Evolutionary conservation across 1,140 invertebrate species (phyloP), one percentile per base, ranked within the genome.

Genomic region (Cepaea nemoralis): DNA sequence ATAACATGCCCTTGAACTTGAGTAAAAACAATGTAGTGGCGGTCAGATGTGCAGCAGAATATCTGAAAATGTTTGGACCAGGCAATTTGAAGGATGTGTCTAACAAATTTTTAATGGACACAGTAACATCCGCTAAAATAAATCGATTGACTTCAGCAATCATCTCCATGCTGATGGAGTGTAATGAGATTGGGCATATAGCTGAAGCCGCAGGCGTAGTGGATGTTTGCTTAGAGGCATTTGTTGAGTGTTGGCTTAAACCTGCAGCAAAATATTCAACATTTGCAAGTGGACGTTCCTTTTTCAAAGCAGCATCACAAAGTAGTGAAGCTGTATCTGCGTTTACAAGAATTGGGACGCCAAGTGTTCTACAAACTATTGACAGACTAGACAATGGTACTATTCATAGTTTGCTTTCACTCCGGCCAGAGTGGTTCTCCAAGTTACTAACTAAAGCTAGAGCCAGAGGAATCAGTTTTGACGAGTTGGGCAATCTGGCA

Each of bases 1-100:
- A 91, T 85, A 90, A 89, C 81, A 88, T 90, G 87, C 83, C 85
- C 48, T 71, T 90, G n/a, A 84, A 88, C 35, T 78, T 91, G 0
- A 88, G 82, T 16, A 87, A 86, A 73, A 83, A 86, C 40, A 91
- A 90, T 66, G 86, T 89, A 1, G 89, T 91, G n/a, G 79, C 86
- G 42, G 82, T 91, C 0, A 86, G 90, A 70, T 89, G 88, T 83
- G 90, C 89, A 14, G 88, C 90, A 0, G 87, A 89, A 37, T 86
- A 86, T 67, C 83, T 91, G 66, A 85, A 88, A 80, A 91, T 91
- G 90, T 83, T 80, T 12, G 87, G 89, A 14, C 59, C 82, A 1
- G 88, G 85, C 12, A 91, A 90, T 81, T 80, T 91, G 48, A 82
- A 83, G n/a, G 89, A 90, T 31, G 81, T 88, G n/a, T 83, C 89